Percentiles rank a stretch among this genome's conserved stretches.
phyloP scores from a whole-genome alignment of 2,888 invertebrate genomes.

The Oscheius onirici region DNA sequence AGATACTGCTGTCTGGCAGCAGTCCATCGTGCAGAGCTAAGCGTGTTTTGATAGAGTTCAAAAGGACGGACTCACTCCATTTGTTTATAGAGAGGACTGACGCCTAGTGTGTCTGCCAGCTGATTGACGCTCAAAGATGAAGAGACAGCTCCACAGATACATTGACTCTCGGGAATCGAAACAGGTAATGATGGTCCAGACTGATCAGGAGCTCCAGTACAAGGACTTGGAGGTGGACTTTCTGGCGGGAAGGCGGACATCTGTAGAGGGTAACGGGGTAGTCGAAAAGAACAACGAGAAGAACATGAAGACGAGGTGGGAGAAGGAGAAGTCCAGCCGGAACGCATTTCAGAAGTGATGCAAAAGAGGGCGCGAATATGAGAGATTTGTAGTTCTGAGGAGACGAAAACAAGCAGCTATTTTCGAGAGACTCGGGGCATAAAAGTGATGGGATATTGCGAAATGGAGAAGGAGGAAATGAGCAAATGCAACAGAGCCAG shows the following conservation, averaged over 20 bases:
- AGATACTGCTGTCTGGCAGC: constrained; percentile 69
- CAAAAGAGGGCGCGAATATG: neutral
- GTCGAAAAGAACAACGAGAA: neutral
- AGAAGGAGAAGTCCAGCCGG: neutral
- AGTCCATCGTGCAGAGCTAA: constrained; percentile 67
- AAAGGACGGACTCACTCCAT: constrained; percentile 59
- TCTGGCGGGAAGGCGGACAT: constrained; percentile 18
- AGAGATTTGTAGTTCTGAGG: neutral
- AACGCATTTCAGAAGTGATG: constrained; percentile 6
- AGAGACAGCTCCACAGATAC: constrained; percentile 29
- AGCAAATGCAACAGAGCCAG: neutral
- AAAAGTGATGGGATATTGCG: neutral
- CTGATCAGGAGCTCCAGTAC: neutral
- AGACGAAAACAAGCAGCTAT: neutral
- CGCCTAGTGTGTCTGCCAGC: constrained; percentile 67
- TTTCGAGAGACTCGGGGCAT: neutral
- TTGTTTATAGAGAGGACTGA: constrained; percentile 69
- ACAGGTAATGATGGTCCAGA: neutral
- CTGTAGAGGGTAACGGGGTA: neutral
- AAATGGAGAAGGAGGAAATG: neutral
- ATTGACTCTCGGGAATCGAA: constrained; percentile 17
- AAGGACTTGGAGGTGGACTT: constrained; percentile 25
- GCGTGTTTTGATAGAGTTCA: neutral
- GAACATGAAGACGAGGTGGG: neutral
- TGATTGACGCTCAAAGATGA: constrained; percentile 59